A percentile compares a stretch with the other conserved stretches of the same genome.
phyloP scores from a whole-genome alignment of 2,888 invertebrate species.

The Clepsis dumicolana region DNA sequence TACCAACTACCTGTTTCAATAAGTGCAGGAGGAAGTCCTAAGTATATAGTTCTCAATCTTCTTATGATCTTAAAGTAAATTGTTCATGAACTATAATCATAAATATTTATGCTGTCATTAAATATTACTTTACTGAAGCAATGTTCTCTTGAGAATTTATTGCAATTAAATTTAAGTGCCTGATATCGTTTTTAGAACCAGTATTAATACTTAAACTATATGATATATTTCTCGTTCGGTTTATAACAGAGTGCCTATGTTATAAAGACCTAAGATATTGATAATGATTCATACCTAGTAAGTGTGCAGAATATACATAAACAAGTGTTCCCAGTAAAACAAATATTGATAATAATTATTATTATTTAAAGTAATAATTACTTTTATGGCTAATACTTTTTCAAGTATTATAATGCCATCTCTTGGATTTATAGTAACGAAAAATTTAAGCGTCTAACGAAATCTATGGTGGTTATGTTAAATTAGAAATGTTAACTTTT shows the following conservation, averaged over 20 bases:
- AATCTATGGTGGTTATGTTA: no score
- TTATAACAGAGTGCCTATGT: neutral
- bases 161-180: conserved; percentile 42
- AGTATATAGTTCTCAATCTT: neutral
- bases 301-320: no score
- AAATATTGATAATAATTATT: no score
- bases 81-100: conserved; percentile 14
- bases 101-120: conserved; percentile 27
- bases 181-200: conserved; percentile 33
- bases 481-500: no score
- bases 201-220: conserved; percentile 24
- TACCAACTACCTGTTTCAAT: no score
- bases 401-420: no score
- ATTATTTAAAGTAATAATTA: no score
- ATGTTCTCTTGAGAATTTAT: conserved; percentile 26
- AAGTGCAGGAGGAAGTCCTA: no score
- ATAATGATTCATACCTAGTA: neutral
- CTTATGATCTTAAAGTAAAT: conserved; percentile 3
- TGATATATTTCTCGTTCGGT: conserved; percentile 13
- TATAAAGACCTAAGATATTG: neutral
- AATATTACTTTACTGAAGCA: conserved; percentile 35
- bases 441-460: no score
- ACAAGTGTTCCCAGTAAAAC: no score
- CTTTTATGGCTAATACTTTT: no score
- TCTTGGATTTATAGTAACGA: no score